Evolutionary conservation across 2,797 vertebrate species (phyloP), one percentile per base, ranked within the genome.

Genomic region (Fistularia tabacaria): DNA sequence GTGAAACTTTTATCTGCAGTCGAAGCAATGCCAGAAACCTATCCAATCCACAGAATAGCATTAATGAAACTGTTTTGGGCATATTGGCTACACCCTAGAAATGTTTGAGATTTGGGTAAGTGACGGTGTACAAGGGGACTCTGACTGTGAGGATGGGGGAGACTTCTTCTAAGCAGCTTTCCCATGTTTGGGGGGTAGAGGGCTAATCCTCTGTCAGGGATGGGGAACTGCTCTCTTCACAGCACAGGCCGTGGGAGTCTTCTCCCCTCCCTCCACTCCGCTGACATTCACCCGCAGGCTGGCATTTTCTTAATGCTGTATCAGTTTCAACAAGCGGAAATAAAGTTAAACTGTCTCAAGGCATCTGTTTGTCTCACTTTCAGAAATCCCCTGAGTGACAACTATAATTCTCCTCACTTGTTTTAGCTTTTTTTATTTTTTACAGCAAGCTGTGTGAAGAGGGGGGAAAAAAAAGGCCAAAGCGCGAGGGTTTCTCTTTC

Each of bases 301-400:
- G 87, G 83, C 85, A 86, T 91, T 89, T 90, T 88, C 87, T 87
- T 91, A 89, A 91, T 88, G 87, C 84, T 62, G 77, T 90, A 91
- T 91, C 90, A 81, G 76, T 91, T 91, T 90, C 90, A 89, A 86
- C 86, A 85, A 89, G 89, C 84, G 87, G 89, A 91, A 91, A 90
- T 85, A 83, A 90, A 89, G 87, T 87, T 85, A 85, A 87, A 86
- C 86, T 83, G 84, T 88, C 87, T 88, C 72, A 83, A 85, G 86
- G 87, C 87, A 76, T 85, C 83, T 69, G 84, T 87, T 87, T 88
- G 87, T 90, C 87, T 88, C 83, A 85, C 76, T 87, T 86, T 89
- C 76, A 73, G 71, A 92, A 90, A 90, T 83, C 80, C 85, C 79
- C 75, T 66, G 85, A 89, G 87, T 84, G 88, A 90, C 74, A 81